These are phyloP conservation scores for Lepidurus apus DNA, from an alignment of 1,140 invertebrate genomes.

Conservation along the genomic window DNA sequence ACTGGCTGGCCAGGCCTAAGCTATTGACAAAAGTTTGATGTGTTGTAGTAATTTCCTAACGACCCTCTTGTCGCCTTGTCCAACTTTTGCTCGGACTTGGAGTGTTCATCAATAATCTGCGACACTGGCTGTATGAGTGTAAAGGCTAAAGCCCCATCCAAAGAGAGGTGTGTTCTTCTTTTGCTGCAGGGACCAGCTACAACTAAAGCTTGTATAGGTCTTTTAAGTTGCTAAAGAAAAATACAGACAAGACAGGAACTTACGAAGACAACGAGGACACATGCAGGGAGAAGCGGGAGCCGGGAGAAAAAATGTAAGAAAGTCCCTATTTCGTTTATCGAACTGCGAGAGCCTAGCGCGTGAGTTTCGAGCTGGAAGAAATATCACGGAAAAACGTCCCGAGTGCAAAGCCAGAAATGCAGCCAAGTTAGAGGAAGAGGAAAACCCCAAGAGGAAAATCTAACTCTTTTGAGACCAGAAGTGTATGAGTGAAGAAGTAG, in stretches of 20 bases:
- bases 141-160: neutral
- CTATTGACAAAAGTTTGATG: constrained; percentile 12
- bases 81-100: neutral
- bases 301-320: neutral
- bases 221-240: neutral
- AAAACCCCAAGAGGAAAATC: constrained; percentile 13
- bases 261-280: neutral
- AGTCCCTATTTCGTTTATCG: neutral
- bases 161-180: neutral
- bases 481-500: constrained; percentile 9
- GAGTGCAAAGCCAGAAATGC: constrained; percentile 4
- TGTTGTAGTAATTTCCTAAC: constrained; percentile 20
- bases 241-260: neutral
- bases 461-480: constrained; percentile 8
- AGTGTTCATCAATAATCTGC: constrained; percentile 14
- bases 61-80: constrained; percentile 16
- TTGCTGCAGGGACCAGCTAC: neutral
- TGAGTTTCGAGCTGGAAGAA: neutral
- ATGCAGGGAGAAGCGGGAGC: neutral
- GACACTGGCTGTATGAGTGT: neutral
- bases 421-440: constrained; percentile 4
- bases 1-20: neutral
- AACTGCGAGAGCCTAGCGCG: neutral
- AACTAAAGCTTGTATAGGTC: neutral
- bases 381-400: neutral